Conservation (phyloP, 2,888 invertebrate species). For the Xestia ashworthii region DNA sequence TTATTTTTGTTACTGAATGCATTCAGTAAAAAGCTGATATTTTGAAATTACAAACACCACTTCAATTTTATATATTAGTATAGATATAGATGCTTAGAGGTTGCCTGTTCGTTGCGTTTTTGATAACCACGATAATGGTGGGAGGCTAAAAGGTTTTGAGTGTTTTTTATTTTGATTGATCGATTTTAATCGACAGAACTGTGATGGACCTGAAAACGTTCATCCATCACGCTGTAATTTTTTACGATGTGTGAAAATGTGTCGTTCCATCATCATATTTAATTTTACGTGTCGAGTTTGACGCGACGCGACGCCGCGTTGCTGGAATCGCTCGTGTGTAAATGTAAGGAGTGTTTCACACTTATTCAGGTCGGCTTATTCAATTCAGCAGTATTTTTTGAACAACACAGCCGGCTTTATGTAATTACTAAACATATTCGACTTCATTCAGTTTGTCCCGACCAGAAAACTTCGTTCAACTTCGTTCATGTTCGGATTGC, state of each 20-base stretch:
- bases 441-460: not conserved
- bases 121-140: not conserved
- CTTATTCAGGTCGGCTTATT: not conserved
- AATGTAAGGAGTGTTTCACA: conserved; percentile 9
- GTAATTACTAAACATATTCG: not conserved
- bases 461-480: not conserved
- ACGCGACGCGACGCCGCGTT: not conserved
- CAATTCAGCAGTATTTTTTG: not conserved
- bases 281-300: conserved; percentile 5
- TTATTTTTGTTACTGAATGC: too few relatives aligned
- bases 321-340: conserved; percentile 10
- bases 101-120: not conserved
- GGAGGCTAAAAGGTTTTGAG: conserved; percentile 6
- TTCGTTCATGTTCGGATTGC: too few relatives aligned
- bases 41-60: not conserved
- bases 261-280: conserved; percentile 22
- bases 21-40: not conserved
- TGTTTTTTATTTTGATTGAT: conserved; percentile 24
- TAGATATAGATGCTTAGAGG: not conserved
- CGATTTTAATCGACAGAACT: not conserved
- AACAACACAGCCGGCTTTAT: not conserved
- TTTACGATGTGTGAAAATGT: not conserved
- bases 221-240: conserved; percentile 35
- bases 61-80: not conserved
- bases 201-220: conserved; percentile 10